Percentiles rank a stretch among this genome's conserved stretches.
These are phyloP conservation scores for Psephotus haematonotus DNA, from an alignment of 2,113 vertebrate species.

Conservation along the genomic window DNA sequence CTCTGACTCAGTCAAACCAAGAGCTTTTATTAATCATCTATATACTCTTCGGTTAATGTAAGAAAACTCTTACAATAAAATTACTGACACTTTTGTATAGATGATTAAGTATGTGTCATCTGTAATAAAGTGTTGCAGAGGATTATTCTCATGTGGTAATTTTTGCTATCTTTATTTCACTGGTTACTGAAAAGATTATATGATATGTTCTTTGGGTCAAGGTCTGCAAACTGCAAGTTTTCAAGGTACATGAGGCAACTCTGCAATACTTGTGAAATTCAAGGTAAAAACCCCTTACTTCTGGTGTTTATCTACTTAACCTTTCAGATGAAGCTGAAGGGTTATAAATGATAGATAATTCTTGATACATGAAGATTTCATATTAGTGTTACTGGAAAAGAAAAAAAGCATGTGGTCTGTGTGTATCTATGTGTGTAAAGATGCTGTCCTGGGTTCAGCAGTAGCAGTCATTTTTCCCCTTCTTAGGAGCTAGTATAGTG, in stretches of 20 bases:
- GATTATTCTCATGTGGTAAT: not conserved
- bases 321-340: not conserved
- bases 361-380: not conserved
- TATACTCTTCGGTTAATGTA: not conserved
- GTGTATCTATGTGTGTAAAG: fast-evolving
- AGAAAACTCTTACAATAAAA: not conserved
- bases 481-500: too few species aligned
- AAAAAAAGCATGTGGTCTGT: fast-evolving
- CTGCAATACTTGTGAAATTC: not conserved
- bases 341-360: not conserved
- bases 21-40: not conserved
- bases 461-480: too few species aligned
- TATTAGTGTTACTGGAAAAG: not conserved
- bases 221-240: not conserved
- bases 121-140: not conserved
- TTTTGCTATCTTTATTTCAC: not conserved
- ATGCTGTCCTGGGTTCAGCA: too few species aligned
- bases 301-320: not conserved
- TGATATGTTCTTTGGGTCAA: not conserved
- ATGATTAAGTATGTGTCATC: not conserved
- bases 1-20: not conserved
- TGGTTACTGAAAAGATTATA: not conserved
- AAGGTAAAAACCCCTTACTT: fast-evolving
- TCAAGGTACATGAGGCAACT: not conserved
- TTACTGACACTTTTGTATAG: not conserved